Evolutionary conservation across 2,113 vertebrate genomes (phyloP).

Genomic region (Edolisoma coerulescens): DNA sequence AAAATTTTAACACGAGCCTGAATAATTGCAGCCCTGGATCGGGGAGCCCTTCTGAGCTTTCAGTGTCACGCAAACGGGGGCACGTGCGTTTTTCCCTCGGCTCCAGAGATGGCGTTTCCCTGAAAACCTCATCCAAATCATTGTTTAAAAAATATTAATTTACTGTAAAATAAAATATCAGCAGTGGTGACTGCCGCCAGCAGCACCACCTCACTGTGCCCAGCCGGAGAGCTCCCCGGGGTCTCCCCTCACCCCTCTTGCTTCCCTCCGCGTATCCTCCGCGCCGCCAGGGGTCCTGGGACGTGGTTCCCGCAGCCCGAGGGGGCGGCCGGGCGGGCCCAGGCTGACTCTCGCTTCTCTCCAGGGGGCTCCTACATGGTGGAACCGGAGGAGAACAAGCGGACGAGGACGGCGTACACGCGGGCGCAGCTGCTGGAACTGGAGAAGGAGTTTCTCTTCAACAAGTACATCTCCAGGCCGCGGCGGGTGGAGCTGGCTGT

Average conservation of each 20-base stretch:
- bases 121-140: neutral
- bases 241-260: rapidly evolving
- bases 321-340: neutral
- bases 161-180: neutral
- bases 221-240: no score
- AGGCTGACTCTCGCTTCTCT: neutral
- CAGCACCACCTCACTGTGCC: neutral
- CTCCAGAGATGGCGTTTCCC: neutral
- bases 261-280: no score
- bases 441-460: slow-evolving; percentile 97
- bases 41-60: neutral
- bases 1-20: rapidly evolving
- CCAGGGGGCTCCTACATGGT: slow-evolving; percentile 80
- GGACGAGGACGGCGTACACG: slow-evolving; percentile 94
- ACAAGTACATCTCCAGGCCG: slow-evolving; percentile 95
- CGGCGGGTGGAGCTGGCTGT: slow-evolving; percentile 93
- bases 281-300: no score
- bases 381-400: slow-evolving; percentile 91
- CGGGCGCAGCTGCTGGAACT: slow-evolving; percentile 93
- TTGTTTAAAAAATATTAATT: neutral
- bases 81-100: rapidly evolving
- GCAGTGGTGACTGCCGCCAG: neutral
- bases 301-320: neutral
- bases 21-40: neutral
- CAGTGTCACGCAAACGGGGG: rapidly evolving